Percentiles rank a stretch among this genome's conserved stretches.
phyloP scores from a whole-genome alignment of 2,888 invertebrate genomes.

The Epinotia demarniana region DNA sequence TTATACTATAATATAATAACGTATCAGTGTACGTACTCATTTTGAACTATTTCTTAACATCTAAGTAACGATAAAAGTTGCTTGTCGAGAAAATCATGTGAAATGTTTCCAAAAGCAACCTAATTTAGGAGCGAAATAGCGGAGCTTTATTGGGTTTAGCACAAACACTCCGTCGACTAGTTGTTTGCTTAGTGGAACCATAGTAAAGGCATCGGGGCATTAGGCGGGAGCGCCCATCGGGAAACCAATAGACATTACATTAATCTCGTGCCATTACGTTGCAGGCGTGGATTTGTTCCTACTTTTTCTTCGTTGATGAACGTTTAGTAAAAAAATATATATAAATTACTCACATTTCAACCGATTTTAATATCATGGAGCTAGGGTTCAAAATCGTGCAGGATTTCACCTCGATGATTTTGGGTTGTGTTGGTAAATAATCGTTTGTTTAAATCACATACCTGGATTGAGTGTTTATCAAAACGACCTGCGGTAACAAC shows the following conservation, averaged over 20 bases:
- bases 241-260: slow-evolving; percentile 70
- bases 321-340: slow-evolving; percentile 25
- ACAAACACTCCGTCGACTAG: slow-evolving; percentile 66
- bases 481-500: background rate
- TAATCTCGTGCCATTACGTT: slow-evolving; percentile 55
- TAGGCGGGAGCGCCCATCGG: slow-evolving; percentile 43
- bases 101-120: slow-evolving; percentile 47
- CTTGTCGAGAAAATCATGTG: slow-evolving; percentile 25
- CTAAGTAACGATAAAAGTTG: background rate
- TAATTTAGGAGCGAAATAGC: slow-evolving; percentile 65
- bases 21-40: no score
- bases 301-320: slow-evolving; percentile 47
- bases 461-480: slow-evolving; percentile 8
- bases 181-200: slow-evolving; percentile 70
- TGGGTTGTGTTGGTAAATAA: background rate
- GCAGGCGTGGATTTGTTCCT: slow-evolving; percentile 63
- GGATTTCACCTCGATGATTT: slow-evolving; percentile 8
- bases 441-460: slow-evolving; percentile 1
- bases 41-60: background rate
- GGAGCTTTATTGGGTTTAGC: slow-evolving; percentile 62
- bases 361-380: slow-evolving; percentile 11
- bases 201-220: slow-evolving; percentile 40
- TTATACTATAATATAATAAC: no score
- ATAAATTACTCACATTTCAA: background rate
- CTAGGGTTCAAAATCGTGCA: background rate